Percentiles rank a stretch among this genome's conserved stretches.
Conservation (phyloP, 1,140 invertebrate species). For the Cotesia typhae region DNA sequence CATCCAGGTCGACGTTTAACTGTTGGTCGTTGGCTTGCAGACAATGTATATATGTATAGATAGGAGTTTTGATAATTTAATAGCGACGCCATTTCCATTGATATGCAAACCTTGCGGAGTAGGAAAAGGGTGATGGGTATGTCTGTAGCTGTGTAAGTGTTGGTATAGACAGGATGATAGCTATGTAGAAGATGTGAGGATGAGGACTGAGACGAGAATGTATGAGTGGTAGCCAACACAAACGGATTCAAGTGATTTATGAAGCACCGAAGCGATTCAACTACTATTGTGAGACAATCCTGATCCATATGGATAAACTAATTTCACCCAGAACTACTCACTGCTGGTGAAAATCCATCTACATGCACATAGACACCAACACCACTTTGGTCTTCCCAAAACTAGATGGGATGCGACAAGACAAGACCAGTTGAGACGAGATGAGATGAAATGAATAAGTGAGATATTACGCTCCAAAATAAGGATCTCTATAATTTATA, state of each 20-base stretch:
- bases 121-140: neutral
- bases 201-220: constrained; percentile 19
- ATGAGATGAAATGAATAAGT: too few relatives aligned
- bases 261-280: constrained; percentile 27
- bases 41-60: constrained; percentile 3
- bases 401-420: too few relatives aligned
- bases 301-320: constrained; percentile 48
- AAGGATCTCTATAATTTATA: too few relatives aligned
- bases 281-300: constrained; percentile 41
- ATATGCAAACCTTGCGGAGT: constrained; percentile 25
- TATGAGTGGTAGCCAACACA: constrained; percentile 23
- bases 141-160: neutral
- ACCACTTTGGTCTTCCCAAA: too few relatives aligned
- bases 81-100: constrained; percentile 32
- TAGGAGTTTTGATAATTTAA: constrained; percentile 29
- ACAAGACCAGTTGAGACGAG: too few relatives aligned
- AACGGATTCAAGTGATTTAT: constrained; percentile 38
- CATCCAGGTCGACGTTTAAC: neutral
- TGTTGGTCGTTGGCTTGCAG: neutral
- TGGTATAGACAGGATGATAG: too few relatives aligned
- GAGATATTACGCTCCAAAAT: too few relatives aligned
- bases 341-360: neutral
- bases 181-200: constrained; percentile 1
- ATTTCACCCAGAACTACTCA: constrained; percentile 40
- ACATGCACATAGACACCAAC: neutral